phyloP scores from a whole-genome alignment of 64 coral and sea anemone species.

The Stichodactyla mertensii region DNA sequence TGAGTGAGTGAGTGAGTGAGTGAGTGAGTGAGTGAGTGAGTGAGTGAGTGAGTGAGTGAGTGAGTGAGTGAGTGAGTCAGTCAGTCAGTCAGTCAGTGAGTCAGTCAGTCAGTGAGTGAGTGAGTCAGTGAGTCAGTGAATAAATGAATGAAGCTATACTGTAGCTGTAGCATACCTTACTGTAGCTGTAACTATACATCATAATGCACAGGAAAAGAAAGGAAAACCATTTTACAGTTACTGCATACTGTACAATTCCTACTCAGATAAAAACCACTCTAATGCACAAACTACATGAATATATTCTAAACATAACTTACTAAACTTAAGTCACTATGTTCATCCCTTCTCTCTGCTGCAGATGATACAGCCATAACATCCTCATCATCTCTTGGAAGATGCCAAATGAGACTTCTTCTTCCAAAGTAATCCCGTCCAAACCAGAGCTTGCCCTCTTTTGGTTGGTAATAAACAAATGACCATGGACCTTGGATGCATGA shows the following conservation, averaged over 20 bases:
- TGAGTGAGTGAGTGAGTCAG: no score
- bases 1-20: no score
- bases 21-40: no score
- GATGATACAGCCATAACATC: constrained; percentile 59
- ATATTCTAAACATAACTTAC: background rate
- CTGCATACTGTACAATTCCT: no score
- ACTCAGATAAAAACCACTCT: no score
- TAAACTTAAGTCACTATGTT: background rate
- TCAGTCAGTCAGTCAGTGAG: no score
- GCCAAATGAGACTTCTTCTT: constrained; percentile 80
- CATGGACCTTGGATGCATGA: constrained; percentile 74
- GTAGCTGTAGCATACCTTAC: background rate
- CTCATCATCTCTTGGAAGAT: constrained; percentile 58
- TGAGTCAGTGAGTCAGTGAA: no score
- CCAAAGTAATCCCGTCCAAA: constrained; percentile 97
- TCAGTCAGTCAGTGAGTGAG: no score
- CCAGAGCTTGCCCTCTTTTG: constrained; percentile 63
- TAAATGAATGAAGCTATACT: background rate
- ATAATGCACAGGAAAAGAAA: no score
- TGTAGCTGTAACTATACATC: background rate
- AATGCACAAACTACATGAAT: no score
- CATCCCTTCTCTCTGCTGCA: constrained; percentile 38
- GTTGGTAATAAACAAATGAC: constrained; percentile 85
- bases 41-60: no score
- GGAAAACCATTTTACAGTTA: no score